Base-by-base conservation (phyloP, 2,888 invertebrate genomes). In the Eumacrocentrus americanus region DNA sequence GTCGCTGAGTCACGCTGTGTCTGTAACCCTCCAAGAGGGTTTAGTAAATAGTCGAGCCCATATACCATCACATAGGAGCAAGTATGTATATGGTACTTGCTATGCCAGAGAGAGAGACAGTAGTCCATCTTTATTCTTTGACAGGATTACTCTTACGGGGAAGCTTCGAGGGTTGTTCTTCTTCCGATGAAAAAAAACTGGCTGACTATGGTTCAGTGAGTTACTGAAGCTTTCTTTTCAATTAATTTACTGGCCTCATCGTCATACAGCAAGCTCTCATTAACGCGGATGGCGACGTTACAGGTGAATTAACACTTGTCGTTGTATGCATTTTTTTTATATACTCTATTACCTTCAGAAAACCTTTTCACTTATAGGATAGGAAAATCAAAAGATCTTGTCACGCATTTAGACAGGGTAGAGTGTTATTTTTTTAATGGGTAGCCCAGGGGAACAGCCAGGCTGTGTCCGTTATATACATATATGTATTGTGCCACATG, bases 391-490 rank as follows among this genome's bases (percentile, higher is more conserved):
- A 29, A 4, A 29, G 29, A 29, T 22, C 56, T 22, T 9, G 14
- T 23, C 46, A 53, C 56, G 47, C 18, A 16, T 37, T 25, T 23
- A 7, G 9, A 22, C 11, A n/a, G 37, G 56, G 37, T 47, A 38
- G 16, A 16, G 23, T 46, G 56, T 38, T 25, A 29, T 29, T 9
- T 48, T 46, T 25, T 11, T 47, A 50, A 51, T 42, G 20, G 67
- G 62, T 62, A 61, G 69, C 69, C 65, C 66, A 6, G 37, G 57
- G 67, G 67, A 60, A 58, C 47, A 62, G 63, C 61, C 69, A 25
- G 16, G 22, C 20, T 34, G 37, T 12, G 12, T 12, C 7, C 18
- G 35, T 34, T 46, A 54, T 18, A 54, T 18, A 18, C 20, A 44
- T 34, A 23, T n/a, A 34, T 29, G 11, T 23, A 42, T 40, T 25